These are phyloP conservation scores for Mongoloraphidia duomilia DNA, from an alignment of 2,888 invertebrate genomes.

Conservation along the genomic window DNA sequence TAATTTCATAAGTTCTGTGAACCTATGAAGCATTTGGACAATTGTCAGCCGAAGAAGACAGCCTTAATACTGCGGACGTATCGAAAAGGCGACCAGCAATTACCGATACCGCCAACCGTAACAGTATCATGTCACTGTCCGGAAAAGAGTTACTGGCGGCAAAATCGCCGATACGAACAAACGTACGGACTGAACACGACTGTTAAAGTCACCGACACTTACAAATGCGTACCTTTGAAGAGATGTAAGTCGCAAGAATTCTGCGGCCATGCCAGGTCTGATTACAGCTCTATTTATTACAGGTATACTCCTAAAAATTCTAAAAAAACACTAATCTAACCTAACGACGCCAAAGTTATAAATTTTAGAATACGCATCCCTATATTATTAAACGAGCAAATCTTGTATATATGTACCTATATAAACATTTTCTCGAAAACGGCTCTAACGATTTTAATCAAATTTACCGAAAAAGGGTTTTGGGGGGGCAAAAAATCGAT, in stretches of 20 bases:
- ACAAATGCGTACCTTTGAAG: conserved; percentile 35
- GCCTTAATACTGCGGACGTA: conserved; percentile 28
- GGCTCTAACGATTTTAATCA: too few relatives aligned
- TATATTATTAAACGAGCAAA: too few relatives aligned
- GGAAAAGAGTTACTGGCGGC: conserved; percentile 37
- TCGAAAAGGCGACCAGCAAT: conserved; percentile 29
- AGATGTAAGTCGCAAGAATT: conserved; percentile 39
- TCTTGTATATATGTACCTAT: too few relatives aligned
- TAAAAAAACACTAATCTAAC: too few relatives aligned
- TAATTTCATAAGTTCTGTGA: conserved; percentile 36
- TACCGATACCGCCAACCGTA: conserved; percentile 31
- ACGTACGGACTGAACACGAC: conserved; percentile 21
- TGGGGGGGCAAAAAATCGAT: too few relatives aligned
- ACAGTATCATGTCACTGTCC: conserved; percentile 36
- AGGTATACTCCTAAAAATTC: background rate
- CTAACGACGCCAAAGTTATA: too few relatives aligned
- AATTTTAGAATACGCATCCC: too few relatives aligned
- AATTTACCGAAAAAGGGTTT: too few relatives aligned
- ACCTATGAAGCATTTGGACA: conserved; percentile 28
- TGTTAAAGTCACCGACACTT: conserved; percentile 22
- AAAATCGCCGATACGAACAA: conserved; percentile 18
- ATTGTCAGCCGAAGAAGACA: conserved; percentile 26
- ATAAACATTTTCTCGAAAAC: too few relatives aligned
- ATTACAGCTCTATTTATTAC: conserved; percentile 43
- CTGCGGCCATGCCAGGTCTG: conserved; percentile 45